phyloP scores from a whole-genome alignment of 2,113 vertebrate genomes.

The Ginglymostoma cirratum region DNA sequence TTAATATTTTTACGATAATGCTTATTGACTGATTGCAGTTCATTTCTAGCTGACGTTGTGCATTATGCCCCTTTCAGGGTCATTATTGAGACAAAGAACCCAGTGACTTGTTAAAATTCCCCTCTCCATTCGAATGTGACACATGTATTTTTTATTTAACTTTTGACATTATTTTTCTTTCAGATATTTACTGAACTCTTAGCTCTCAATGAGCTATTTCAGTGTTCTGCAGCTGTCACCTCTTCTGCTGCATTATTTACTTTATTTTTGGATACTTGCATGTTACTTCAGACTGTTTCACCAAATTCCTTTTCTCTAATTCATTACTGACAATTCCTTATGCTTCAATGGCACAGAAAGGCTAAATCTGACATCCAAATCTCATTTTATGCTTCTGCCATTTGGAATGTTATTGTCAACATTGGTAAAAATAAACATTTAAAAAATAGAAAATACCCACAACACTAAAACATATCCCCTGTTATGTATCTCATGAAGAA shows the following conservation, averaged over 20 bases:
- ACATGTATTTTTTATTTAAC: constrained; percentile 35
- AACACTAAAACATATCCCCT: not conserved
- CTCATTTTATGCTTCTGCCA: not conserved
- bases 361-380: not conserved
- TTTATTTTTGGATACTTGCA: not conserved
- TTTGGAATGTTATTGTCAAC: not conserved
- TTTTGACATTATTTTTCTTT: constrained; percentile 27
- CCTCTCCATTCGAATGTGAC: constrained; percentile 26
- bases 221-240: not conserved
- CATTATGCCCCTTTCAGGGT: constrained; percentile 19
- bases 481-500: not conserved
- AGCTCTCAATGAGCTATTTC: constrained; percentile 13
- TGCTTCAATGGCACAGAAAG: not conserved
- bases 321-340: not conserved
- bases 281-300: not conserved
- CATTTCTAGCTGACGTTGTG: constrained; percentile 5
- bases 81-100: constrained; percentile 20
- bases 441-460: not conserved
- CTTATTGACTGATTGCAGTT: not conserved
- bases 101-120: constrained; percentile 32
- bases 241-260: not conserved
- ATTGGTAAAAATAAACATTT: not conserved
- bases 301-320: constrained; percentile 15
- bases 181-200: constrained; percentile 27
- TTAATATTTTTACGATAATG: constrained; percentile 3